Base-by-base conservation (phyloP, 1,140 invertebrate species). In the Ceratosolen solmsi region DNA sequence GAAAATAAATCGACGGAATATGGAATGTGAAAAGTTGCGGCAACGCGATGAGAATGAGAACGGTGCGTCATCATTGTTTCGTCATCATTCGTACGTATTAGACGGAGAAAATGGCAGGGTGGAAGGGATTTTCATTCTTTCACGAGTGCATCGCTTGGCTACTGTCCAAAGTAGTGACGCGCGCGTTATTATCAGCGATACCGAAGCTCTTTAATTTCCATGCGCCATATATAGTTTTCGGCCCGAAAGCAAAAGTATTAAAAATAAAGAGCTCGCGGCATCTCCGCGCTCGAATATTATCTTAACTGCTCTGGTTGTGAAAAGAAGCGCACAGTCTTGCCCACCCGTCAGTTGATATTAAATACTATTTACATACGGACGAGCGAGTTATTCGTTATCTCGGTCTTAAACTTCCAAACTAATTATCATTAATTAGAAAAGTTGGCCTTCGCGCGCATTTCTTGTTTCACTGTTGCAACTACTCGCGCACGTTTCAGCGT, bases 341-440 rank as follows among this genome's bases (percentile, higher is more conserved):
- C 27, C 17, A 75, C 75, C 58, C 60, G 56, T 82, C 75, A 25
- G 56, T 76, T 68, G 63, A 84, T 83, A 84, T 82, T 80, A 80
- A 84, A 86, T 85, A 83, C 79, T 84, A 80, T 84, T 84, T 85
- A 84, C 86, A 84, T 85, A 83, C 79, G 84, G 85, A 85, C 65
- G 84, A 84, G 49, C 85, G 86, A 86, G 85, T 87, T 87, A 87
- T 87, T 87, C 85, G 85, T 89, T 89, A 90, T 90, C 89, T 87
- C 84, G 80, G 86, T 82, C 82, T 87, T 86, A 88, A 91, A 91
- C 86, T 89, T 88, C 83, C 72, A 80, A 85, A 87, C 88, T 89
- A 90, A 90, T 90, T 91, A 91, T 88, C 90, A 90, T 89, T 91
- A 91, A 90, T 90, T 90, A 89, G 89, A 89, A 90, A 91, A 90